These are phyloP conservation scores for cattle (Bos taurus) DNA, from an alignment of 2,113 vertebrate genomes.

Conservation along the genomic window ARS-UCD2.0 NC_037333.1:11357001-11357500, in stretches of 20 bases:
- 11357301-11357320: background rate
- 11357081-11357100: slow-evolving; percentile 24
- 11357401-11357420: background rate
- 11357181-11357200: background rate
- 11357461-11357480: background rate
- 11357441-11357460: background rate
- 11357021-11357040: background rate
- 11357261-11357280: background rate
- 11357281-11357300: background rate
- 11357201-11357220: background rate
- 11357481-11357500: background rate
- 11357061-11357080: background rate
- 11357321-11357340: background rate
- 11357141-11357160: background rate
- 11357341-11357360: background rate
- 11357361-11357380: background rate
- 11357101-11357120: background rate
- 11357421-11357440: background rate
- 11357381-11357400: background rate
- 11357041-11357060: slow-evolving; percentile 3
- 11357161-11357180: background rate
- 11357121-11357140: background rate
- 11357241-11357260: background rate
- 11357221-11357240: background rate
- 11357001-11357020: slow-evolving; percentile 23